Evolutionary conservation across 1,140 invertebrate species (phyloP).

Genomic region (Polypedilum pembai): DNA sequence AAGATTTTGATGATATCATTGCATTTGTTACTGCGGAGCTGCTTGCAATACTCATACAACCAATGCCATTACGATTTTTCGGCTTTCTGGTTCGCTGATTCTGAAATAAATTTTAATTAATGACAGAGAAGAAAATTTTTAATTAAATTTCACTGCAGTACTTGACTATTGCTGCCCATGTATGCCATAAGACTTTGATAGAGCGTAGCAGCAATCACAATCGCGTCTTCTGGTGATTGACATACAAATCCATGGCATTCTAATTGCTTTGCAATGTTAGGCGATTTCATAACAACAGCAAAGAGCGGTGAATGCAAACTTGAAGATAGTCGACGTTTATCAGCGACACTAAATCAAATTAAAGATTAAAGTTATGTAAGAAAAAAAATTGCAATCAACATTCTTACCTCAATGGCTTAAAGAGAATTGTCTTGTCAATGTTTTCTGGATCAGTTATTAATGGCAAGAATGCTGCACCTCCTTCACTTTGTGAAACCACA

Average conservation of each 20-base stretch:
- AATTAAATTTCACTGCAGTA: conserved; percentile 3
- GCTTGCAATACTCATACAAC: conserved; percentile 58
- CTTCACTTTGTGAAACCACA: conserved; percentile 50
- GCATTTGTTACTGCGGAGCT: conserved; percentile 40
- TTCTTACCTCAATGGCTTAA: conserved; percentile 45
- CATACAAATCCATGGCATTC: conserved; percentile 90
- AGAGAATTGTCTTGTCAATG: conserved; percentile 61
- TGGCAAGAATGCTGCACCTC: conserved; percentile 65
- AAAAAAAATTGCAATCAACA: conserved; percentile 48
- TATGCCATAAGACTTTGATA: conserved; percentile 78
- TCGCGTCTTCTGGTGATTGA: conserved; percentile 76
- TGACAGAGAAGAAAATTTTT: background rate
- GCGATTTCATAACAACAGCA: conserved; percentile 80
- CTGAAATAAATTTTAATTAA: conserved; percentile 30
- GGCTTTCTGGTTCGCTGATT: conserved; percentile 46
- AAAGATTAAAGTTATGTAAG: conserved; percentile 34
- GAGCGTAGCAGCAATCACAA: conserved; percentile 80
- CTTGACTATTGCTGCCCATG: conserved; percentile 48
- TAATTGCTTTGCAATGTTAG: conserved; percentile 64
- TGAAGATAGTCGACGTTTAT: conserved; percentile 41
- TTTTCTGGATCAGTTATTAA: conserved; percentile 77
- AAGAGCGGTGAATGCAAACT: conserved; percentile 72
- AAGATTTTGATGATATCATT: conserved; percentile 23
- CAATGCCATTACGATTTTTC: conserved; percentile 60
- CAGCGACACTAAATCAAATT: conserved; percentile 33